Conservation (phyloP, 2,888 invertebrate genomes). For the Alcis repandata region DNA sequence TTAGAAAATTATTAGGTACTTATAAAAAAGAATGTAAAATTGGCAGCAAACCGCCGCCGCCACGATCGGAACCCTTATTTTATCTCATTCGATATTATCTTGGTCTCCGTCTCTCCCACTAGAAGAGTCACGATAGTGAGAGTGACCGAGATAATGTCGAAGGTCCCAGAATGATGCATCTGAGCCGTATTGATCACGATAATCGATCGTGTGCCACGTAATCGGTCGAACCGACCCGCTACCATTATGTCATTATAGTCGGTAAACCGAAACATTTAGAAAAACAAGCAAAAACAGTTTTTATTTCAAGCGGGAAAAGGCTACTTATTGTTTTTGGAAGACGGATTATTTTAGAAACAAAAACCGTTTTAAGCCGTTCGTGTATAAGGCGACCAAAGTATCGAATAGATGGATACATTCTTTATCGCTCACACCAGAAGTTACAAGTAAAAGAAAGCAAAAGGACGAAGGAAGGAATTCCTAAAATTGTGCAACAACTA, state of each 20-base stretch:
- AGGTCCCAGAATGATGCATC: too few species aligned
- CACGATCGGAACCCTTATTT: slow-evolving; percentile 69
- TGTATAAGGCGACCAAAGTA: too few species aligned
- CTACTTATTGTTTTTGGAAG: not conserved
- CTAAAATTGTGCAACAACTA: too few species aligned
- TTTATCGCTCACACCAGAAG: too few species aligned
- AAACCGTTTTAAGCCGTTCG: not conserved
- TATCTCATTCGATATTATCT: too few species aligned
- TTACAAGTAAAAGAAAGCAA: too few species aligned
- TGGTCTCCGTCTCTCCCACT: too few species aligned
- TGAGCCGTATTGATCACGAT: slow-evolving; percentile 83
- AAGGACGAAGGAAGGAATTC: too few species aligned
- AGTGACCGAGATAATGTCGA: too few species aligned
- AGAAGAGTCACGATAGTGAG: too few species aligned
- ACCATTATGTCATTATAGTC: slow-evolving; percentile 85
- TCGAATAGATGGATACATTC: too few species aligned
- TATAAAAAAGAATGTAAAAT: slow-evolving; percentile 81
- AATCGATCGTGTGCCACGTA: slow-evolving; percentile 87
- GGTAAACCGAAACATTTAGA: slow-evolving; percentile 80
- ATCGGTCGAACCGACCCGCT: slow-evolving; percentile 82
- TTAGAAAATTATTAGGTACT: slow-evolving; percentile 52
- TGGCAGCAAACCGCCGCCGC: slow-evolving; percentile 78
- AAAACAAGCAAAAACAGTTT: slow-evolving; percentile 37
- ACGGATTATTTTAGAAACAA: not conserved
- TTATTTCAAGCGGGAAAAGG: not conserved